Percentiles rank a stretch among this genome's conserved stretches.
These are phyloP conservation scores for Cremastinae sp. DNA, from an alignment of 2,888 invertebrate genomes.

Conservation along the genomic window DNA sequence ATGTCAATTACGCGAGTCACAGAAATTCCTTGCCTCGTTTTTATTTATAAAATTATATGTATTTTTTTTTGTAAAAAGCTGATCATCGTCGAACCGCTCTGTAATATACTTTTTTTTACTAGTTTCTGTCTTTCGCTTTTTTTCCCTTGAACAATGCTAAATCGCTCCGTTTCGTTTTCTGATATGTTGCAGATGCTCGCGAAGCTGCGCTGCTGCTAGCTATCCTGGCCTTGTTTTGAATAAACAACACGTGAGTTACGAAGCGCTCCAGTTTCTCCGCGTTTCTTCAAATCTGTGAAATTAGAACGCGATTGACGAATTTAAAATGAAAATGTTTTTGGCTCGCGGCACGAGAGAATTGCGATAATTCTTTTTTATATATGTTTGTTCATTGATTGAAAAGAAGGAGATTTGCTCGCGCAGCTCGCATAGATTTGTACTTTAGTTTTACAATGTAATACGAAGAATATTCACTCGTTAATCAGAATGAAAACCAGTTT, in stretches of 20 bases:
- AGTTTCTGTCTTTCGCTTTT: neutral
- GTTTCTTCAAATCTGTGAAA: neutral
- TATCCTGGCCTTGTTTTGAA: slow-evolving; percentile 71
- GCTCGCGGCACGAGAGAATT: no score
- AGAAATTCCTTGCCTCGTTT: slow-evolving; percentile 22
- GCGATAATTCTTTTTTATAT: neutral
- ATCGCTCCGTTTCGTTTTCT: slow-evolving; percentile 35
- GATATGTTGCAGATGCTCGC: slow-evolving; percentile 77
- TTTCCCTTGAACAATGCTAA: slow-evolving; percentile 19
- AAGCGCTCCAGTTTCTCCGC: neutral
- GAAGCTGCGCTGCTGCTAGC: slow-evolving; percentile 69
- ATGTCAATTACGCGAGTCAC: neutral
- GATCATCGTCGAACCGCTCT: neutral
- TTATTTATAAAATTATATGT: neutral
- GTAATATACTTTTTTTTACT: neutral
- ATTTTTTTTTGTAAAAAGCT: neutral
- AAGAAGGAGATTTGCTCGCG: neutral
- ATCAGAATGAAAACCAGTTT: slow-evolving; percentile 64
- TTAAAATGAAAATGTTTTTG: no score
- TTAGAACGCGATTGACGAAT: neutral
- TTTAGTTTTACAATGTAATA: slow-evolving; percentile 15
- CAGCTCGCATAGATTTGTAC: neutral
- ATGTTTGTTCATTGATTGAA: neutral
- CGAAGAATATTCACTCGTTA: slow-evolving; percentile 53
- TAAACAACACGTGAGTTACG: slow-evolving; percentile 73